These are phyloP conservation scores for Anguilla megastoma DNA, from an alignment of 2,797 vertebrate species.

Conservation along the genomic window DNA sequence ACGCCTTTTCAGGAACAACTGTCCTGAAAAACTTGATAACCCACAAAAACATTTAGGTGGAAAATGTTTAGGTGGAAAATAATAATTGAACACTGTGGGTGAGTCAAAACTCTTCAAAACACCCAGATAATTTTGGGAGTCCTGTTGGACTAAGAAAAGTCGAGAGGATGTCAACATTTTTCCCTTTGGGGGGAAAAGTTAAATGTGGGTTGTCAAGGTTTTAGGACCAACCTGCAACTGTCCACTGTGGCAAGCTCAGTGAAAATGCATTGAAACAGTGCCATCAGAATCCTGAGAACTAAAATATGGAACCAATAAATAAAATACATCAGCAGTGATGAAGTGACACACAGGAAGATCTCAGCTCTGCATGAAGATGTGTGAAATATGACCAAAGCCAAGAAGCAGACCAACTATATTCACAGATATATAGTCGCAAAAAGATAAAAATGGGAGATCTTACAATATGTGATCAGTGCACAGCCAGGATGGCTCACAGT, in stretches of 20 bases:
- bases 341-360: not conserved
- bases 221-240: not conserved
- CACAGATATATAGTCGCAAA: not conserved
- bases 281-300: not conserved
- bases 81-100: not conserved
- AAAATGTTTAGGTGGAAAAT: not conserved
- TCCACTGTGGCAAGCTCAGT: not conserved
- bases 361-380: slow-evolving; percentile 13
- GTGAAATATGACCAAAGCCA: not conserved
- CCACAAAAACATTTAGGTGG: not conserved
- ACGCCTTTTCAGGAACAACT: not conserved
- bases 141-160: not conserved
- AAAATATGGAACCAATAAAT: not conserved
- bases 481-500: not conserved
- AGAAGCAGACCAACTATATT: not conserved
- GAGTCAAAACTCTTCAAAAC: not conserved
- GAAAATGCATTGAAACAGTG: not conserved
- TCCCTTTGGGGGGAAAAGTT: not conserved
- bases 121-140: no score
- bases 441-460: not conserved
- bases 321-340: not conserved
- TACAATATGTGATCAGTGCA: slow-evolving; percentile 1
- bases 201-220: slow-evolving; percentile 6
- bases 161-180: not conserved
- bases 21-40: slow-evolving; percentile 12